Evolutionary conservation across 2,797 vertebrate genomes (phyloP).

Genomic region (Leptatherina wallacei): DNA sequence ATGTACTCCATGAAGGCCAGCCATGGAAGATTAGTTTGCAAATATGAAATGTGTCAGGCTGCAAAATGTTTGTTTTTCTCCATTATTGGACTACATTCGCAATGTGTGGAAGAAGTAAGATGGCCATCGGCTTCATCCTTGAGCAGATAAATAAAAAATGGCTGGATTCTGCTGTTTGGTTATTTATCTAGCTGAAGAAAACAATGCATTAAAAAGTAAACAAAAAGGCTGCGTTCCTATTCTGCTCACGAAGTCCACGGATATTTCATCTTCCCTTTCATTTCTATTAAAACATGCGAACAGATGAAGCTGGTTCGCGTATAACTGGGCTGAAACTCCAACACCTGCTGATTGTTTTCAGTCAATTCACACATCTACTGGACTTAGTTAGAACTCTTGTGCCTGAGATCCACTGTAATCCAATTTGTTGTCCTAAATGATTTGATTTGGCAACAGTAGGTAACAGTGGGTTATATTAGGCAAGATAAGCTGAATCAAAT

Average conservation of each 20-base stretch:
- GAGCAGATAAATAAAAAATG: constrained; percentile 10
- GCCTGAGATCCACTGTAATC: neutral
- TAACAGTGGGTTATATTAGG: neutral
- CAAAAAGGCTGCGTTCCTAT: neutral
- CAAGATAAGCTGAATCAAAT: neutral
- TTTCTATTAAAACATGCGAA: neutral
- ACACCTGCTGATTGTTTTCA: too few relatives aligned
- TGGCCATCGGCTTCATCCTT: constrained; percentile 2
- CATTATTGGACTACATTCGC: too few relatives aligned
- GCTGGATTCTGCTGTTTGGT: neutral
- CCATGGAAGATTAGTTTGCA: constrained; percentile 1
- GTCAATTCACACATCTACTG: neutral
- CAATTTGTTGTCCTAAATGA: neutral
- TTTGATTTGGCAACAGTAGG: constrained; percentile 10
- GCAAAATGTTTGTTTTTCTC: neutral
- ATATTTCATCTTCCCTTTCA: neutral
- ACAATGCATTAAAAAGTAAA: neutral
- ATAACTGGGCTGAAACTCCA: neutral
- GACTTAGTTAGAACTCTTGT: neutral
- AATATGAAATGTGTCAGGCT: constrained; percentile 11
- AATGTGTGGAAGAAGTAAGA: neutral
- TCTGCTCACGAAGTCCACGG: neutral
- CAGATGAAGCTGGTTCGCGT: too few relatives aligned
- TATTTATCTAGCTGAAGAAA: neutral
- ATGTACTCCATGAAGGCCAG: constrained; percentile 11